Evolutionary conservation across 2,797 vertebrate species (phyloP), one percentile per base, ranked within the genome.

Genomic region (Periophthalmus magnuspinnatus): DNA sequence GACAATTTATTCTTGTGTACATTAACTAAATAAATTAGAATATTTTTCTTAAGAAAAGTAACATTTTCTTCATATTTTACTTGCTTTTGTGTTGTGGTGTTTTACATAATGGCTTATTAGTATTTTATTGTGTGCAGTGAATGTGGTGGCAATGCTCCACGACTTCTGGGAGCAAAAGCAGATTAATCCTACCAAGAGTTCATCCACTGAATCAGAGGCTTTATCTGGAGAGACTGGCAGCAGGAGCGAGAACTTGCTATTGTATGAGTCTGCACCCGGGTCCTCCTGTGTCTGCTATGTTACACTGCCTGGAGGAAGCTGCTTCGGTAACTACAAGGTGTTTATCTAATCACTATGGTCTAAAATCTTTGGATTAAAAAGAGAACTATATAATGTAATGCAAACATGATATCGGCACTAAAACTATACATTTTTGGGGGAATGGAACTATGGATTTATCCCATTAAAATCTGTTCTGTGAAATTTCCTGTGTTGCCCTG

Each of bases 251-350:
- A 92, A 92, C 6, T 72, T 95, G 47, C 89, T 96, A 58, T 84
- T 96, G 58, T 96, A 97, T 0, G 95, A 97, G 80, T 97, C 95
- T 0, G 93, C 90, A 3, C 92, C 93, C 0, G 92, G 92, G 8
- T 95, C 95, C 1, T 95, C 95, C 0, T 95, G 93, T 67, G 85
- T 96, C 80, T 96, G 95, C 82, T 97, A 95, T 0, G 95, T 97
- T 82, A 97, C 95, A 5, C 91, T 97, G 58, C 96, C 96, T 17
- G 95, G 95, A 77, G 96, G 97, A 71, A 96, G 96, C 86, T 97
- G 96, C 79, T 97, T 97, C 79, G 96, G 95, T 17, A 98, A 96
- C 86, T 96, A 95, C 78, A 95, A 97, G 94, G 96, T 92, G 85
- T 78, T 54, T 19, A 50, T 32, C 13, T 58, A 32, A 6, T 32